phyloP scores from a whole-genome alignment of 2,888 invertebrate species.

The Camptogramma bilineatum region DNA sequence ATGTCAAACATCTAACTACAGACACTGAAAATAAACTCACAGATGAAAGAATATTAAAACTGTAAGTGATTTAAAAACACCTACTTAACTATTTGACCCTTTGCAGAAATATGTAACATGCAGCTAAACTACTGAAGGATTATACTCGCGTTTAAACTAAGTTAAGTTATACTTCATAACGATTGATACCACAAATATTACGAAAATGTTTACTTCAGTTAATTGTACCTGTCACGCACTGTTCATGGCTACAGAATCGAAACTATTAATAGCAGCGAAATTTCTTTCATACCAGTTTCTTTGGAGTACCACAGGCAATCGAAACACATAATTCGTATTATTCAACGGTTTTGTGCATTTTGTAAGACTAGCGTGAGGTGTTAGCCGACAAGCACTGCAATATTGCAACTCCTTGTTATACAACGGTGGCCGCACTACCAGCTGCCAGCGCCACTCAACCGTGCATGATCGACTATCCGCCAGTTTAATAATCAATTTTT shows the following conservation, averaged over 20 bases:
- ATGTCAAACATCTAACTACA: no score
- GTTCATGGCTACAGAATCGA: conserved; percentile 11
- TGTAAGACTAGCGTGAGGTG: conserved; percentile 48
- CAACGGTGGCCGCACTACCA: conserved; percentile 32
- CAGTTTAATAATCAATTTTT: conserved; percentile 14
- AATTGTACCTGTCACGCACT: conserved; percentile 22
- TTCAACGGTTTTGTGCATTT: conserved; percentile 52
- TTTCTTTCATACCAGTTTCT: conserved; percentile 31
- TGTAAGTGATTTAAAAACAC: no score
- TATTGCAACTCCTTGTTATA: conserved; percentile 46
- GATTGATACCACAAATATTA: not conserved
- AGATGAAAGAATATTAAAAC: no score
- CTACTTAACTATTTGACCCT: no score
- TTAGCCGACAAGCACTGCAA: conserved; percentile 34
- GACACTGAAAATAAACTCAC: no score
- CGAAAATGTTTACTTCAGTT: not conserved
- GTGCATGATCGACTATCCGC: conserved; percentile 24
- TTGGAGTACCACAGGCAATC: conserved; percentile 58
- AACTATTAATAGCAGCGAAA: conserved; percentile 1
- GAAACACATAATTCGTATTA: conserved; percentile 60
- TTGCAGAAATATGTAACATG: not conserved
- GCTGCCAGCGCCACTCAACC: conserved; percentile 24
- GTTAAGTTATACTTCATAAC: not conserved
- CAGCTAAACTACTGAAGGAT: not conserved
- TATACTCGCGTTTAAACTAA: not conserved